A percentile compares a stretch with the other conserved stretches of the same genome.
Evolutionary conservation across 2,888 invertebrate genomes (phyloP).

Genomic region (Lithophane ornitopus): DNA sequence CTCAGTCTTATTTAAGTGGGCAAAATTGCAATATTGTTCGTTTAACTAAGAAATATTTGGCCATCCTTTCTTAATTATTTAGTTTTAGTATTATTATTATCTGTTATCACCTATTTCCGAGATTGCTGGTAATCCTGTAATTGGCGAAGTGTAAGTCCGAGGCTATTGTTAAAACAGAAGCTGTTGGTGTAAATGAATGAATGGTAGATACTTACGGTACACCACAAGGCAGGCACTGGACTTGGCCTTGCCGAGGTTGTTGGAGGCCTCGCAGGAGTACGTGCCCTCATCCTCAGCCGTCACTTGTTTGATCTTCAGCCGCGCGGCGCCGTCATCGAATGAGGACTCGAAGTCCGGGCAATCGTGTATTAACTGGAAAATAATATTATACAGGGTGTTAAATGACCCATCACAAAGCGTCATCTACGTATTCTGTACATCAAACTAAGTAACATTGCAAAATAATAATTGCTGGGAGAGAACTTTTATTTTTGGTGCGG

Average conservation of each 20-base stretch:
- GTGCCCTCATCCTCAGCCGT: slow-evolving; percentile 97
- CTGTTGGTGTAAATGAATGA: too few relatives aligned
- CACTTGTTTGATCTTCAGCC: slow-evolving; percentile 93
- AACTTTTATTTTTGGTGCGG: not conserved
- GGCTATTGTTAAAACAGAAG: too few relatives aligned
- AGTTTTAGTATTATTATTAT: too few relatives aligned
- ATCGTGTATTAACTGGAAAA: slow-evolving; percentile 91
- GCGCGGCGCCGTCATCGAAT: slow-evolving; percentile 93
- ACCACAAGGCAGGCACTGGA: slow-evolving; percentile 96
- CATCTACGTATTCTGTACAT: not conserved
- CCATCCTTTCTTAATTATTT: too few relatives aligned
- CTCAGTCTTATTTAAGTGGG: too few relatives aligned
- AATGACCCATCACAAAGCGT: not conserved
- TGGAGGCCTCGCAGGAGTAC: slow-evolving; percentile 96
- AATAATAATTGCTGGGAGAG: too few relatives aligned
- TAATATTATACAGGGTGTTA: not conserved
- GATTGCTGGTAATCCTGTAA: too few relatives aligned
- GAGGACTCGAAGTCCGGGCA: slow-evolving; percentile 92
- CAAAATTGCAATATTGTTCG: too few relatives aligned
- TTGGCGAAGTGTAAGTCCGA: too few relatives aligned
- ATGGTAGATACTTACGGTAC: slow-evolving; percentile 91
- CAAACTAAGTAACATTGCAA: not conserved
- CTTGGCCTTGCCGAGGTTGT: slow-evolving; percentile 95
- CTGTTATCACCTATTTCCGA: too few relatives aligned
- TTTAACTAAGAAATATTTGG: too few relatives aligned